Evolutionary conservation across 2,888 invertebrate genomes (phyloP).

Genomic region (Epinotia ramella): DNA sequence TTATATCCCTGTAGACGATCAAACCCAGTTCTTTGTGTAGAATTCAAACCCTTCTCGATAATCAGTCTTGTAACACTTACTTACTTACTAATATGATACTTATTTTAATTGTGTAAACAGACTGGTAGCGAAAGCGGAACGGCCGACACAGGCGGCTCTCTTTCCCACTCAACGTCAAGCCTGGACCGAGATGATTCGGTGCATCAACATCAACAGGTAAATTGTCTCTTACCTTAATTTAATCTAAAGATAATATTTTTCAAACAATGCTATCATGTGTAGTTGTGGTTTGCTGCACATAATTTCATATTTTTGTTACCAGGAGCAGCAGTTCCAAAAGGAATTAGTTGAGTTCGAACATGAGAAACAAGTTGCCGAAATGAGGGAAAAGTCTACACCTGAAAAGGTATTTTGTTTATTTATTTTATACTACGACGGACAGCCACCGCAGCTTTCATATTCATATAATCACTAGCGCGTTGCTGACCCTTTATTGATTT

Average conservation of each 20-base stretch:
- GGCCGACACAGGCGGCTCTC: conserved; percentile 86
- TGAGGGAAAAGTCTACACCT: conserved; percentile 92
- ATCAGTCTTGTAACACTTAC: conserved; percentile 36
- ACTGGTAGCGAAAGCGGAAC: conserved; percentile 85
- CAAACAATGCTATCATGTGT: not conserved
- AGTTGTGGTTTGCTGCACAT: not conserved
- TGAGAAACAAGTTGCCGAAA: conserved; percentile 87
- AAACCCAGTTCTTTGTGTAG: no score
- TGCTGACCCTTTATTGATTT: no score
- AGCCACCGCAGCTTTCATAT: no score
- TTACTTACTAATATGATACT: no score
- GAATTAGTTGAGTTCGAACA: conserved; percentile 91
- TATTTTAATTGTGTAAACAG: conserved; percentile 65
- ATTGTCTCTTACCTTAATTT: not conserved
- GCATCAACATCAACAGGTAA: conserved; percentile 84
- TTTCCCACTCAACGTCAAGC: conserved; percentile 94
- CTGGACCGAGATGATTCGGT: conserved; percentile 93
- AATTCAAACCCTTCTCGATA: not conserved
- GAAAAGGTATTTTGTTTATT: conserved; percentile 87
- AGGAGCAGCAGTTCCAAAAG: conserved; percentile 90
- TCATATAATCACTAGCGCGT: no score
- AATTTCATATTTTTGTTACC: not conserved
- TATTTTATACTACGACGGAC: no score
- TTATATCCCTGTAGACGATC: no score
- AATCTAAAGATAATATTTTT: not conserved